phyloP scores from a whole-genome alignment of 2,888 invertebrate genomes.

The Stegana nigrithorax region DNA sequence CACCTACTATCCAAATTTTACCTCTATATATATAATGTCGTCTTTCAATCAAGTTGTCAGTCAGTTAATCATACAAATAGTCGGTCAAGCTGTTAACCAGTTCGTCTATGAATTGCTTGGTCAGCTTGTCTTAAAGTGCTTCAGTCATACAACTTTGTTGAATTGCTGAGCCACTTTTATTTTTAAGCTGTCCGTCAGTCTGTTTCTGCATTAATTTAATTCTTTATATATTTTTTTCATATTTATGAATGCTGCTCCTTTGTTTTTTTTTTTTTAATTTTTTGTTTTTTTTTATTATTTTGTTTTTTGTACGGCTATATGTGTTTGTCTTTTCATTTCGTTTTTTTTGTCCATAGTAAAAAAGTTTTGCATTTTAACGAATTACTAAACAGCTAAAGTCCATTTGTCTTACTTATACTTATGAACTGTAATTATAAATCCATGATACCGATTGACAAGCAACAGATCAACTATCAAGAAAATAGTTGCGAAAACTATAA shows the following conservation, averaged over 20 bases:
- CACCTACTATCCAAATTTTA: conserved; percentile 54
- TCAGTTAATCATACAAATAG: conserved; percentile 12
- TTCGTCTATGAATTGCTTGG: conserved; percentile 11
- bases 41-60: conserved; percentile 25
- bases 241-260: conserved; percentile 41
- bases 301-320: conserved; percentile 24
- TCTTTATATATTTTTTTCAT: conserved; percentile 26
- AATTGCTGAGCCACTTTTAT: conserved; percentile 31
- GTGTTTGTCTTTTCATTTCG: conserved; percentile 26
- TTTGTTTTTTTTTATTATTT: conserved; percentile 28
- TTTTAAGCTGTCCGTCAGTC: conserved; percentile 55
- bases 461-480: not conserved
- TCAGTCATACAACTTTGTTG: no score
- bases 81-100: conserved; percentile 41
- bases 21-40: conserved; percentile 23
- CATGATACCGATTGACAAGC: conserved; percentile 1
- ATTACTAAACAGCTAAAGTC: conserved; percentile 36
- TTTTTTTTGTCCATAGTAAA: no score
- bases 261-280: conserved; percentile 25
- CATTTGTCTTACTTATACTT: conserved; percentile 11
- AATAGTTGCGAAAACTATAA: conserved; percentile 35
- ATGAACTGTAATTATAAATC: conserved; percentile 29
- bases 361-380: conserved; percentile 19
- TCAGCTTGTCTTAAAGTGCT: conserved; percentile 33
- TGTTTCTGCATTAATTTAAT: conserved; percentile 46